Conservation (phyloP, 1,140 invertebrate species). For the Papilio polytes region DNA sequence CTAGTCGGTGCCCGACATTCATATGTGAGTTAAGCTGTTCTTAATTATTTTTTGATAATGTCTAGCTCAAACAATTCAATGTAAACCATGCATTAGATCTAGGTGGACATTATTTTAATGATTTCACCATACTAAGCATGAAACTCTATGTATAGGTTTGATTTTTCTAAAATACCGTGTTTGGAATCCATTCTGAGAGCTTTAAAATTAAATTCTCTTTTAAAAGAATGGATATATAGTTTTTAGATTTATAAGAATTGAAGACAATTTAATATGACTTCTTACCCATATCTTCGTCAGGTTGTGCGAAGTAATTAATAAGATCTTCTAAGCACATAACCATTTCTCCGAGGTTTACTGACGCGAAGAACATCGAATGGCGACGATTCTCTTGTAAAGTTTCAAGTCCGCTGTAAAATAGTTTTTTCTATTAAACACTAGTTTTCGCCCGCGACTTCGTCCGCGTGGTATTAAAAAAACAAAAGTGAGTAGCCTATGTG, state of each 20-base stretch:
- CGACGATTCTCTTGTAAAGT: conserved; percentile 94
- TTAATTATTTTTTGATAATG: too few relatives aligned
- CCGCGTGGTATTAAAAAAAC: too few relatives aligned
- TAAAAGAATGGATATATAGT: conserved; percentile 20
- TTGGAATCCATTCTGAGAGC: conserved; percentile 16
- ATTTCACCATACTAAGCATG: background rate
- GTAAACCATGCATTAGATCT: background rate
- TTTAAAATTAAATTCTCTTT: conserved; percentile 30
- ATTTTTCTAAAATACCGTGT: conserved; percentile 5
- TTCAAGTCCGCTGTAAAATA: conserved; percentile 93
- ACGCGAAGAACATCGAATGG: conserved; percentile 92
- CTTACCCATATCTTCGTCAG: conserved; percentile 98
- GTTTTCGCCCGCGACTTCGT: too few relatives aligned
- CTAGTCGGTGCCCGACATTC: too few relatives aligned
- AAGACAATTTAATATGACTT: conserved; percentile 41
- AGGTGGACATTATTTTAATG: background rate
- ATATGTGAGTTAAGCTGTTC: too few relatives aligned
- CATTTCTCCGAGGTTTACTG: conserved; percentile 97
- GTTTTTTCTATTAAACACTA: conserved; percentile 45
- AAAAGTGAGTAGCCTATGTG: too few relatives aligned
- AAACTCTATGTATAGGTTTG: background rate
- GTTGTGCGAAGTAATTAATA: conserved; percentile 99
- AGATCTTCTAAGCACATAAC: conserved; percentile 99
- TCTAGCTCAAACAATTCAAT: too few relatives aligned
- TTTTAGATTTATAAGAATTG: background rate